Conservation (phyloP, 2,113 vertebrate genomes). For the Amazona guildingii region DNA sequence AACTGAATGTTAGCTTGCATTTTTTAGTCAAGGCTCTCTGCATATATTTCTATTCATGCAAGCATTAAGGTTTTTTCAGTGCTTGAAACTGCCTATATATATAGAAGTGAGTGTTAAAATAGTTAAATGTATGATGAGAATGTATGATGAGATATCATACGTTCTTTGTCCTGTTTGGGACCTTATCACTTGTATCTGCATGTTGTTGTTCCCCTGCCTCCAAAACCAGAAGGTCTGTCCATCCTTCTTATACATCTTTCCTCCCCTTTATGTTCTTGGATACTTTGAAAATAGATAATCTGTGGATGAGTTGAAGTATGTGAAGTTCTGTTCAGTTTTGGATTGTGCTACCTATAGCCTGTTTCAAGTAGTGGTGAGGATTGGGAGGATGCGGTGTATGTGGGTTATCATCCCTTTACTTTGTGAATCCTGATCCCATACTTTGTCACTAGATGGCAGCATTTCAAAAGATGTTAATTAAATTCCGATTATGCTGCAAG, state of each 20-base stretch:
- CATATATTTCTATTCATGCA: background rate
- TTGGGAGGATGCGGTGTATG: rapidly evolving
- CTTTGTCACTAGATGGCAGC: slow-evolving; percentile 34
- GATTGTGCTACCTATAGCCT: background rate
- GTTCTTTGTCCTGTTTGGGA: background rate
- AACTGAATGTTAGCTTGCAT: background rate
- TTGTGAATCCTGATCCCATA: background rate
- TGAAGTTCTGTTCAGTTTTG: background rate
- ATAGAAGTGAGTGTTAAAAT: background rate
- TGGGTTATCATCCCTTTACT: background rate
- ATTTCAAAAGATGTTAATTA: background rate
- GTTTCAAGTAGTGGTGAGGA: background rate
- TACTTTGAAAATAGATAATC: background rate
- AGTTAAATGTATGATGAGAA: background rate
- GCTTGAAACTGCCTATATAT: background rate
- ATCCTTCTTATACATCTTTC: background rate
- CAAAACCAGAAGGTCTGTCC: background rate
- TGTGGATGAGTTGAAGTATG: background rate
- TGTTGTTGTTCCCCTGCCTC: background rate
- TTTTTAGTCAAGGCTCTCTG: background rate
- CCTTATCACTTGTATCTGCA: background rate
- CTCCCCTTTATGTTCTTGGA: background rate
- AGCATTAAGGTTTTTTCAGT: background rate
- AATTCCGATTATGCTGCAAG: background rate
- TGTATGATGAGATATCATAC: background rate